A percentile compares a stretch with the other conserved stretches of the same genome.
Conservation (phyloP, 2,113 vertebrate species). For the Bambusicola thoracicus region DNA sequence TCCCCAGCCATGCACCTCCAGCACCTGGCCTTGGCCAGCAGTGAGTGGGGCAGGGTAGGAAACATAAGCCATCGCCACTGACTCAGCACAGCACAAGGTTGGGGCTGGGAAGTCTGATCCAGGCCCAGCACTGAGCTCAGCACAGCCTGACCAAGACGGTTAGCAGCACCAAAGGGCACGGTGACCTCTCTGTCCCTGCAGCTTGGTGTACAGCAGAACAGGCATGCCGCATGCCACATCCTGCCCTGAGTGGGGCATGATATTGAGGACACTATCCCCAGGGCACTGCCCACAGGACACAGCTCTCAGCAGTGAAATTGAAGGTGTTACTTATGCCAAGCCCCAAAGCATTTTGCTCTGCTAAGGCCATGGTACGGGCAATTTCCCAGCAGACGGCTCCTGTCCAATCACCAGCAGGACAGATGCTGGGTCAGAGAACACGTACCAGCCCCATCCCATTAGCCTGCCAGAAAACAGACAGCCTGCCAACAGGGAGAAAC, state of each 20-base stretch:
- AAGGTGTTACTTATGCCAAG: background rate
- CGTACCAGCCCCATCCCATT: fast-evolving
- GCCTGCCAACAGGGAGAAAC: background rate
- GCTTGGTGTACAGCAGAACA: background rate
- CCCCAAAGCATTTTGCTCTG: background rate
- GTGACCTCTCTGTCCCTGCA: background rate
- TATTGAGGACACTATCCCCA: background rate
- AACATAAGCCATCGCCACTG: slow-evolving; percentile 10
- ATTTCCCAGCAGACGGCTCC: background rate
- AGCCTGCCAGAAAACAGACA: background rate
- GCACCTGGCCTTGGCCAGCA: background rate
- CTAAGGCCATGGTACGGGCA: background rate
- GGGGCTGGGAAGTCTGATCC: background rate
- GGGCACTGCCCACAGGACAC: background rate
- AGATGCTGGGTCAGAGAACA: fast-evolving
- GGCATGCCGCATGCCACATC: background rate
- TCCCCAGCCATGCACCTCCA: background rate
- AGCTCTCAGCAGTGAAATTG: background rate
- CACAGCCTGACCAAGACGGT: fast-evolving
- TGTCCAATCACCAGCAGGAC: background rate
- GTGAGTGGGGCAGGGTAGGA: background rate
- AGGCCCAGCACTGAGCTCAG: background rate
- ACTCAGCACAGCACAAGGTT: background rate
- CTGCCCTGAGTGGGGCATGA: background rate
- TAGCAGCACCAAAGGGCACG: background rate